phyloP scores from a whole-genome alignment of 2,888 invertebrate genomes.

The Drosophila maculinotata region DNA sequence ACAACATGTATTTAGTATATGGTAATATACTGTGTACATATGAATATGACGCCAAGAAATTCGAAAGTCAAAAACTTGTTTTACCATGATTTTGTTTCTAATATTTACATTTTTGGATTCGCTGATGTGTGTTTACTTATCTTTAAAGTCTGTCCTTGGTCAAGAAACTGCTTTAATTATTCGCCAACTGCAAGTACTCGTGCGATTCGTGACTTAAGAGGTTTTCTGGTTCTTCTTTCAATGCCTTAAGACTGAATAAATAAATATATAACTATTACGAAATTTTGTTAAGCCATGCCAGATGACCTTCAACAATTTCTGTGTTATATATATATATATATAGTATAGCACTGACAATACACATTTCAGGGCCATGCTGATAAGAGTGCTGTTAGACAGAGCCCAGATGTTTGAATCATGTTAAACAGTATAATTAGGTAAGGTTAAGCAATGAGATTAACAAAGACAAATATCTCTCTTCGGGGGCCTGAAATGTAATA shows the following conservation, averaged over 20 bases:
- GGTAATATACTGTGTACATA: constrained; percentile 15
- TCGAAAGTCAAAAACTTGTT: constrained; percentile 61
- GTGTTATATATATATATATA: no score
- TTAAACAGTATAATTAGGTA: background rate
- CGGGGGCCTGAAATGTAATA: no score
- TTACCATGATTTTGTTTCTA: constrained; percentile 33
- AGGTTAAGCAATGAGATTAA: no score
- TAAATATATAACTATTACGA: constrained; percentile 5
- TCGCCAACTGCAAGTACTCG: constrained; percentile 9
- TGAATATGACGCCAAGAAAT: constrained; percentile 47
- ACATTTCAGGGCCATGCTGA: constrained; percentile 15
- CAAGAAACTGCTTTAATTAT: constrained; percentile 26
- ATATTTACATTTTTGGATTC: constrained; percentile 10
- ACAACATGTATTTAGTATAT: constrained; percentile 21
- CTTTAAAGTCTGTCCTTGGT: background rate
- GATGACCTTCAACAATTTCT: constrained; percentile 21
- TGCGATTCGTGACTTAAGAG: constrained; percentile 30
- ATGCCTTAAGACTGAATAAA: constrained; percentile 10
- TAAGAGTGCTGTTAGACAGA: constrained; percentile 16
- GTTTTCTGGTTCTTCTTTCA: constrained; percentile 19
- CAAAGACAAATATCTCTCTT: no score
- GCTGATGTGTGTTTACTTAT: constrained; percentile 5
- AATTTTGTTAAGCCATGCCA: constrained; percentile 15
- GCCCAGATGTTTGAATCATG: background rate
- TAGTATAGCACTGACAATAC: background rate